Evolutionary conservation across 1,140 invertebrate genomes (phyloP), one percentile per base, ranked within the genome.

Genomic region (Bombus picipes): DNA sequence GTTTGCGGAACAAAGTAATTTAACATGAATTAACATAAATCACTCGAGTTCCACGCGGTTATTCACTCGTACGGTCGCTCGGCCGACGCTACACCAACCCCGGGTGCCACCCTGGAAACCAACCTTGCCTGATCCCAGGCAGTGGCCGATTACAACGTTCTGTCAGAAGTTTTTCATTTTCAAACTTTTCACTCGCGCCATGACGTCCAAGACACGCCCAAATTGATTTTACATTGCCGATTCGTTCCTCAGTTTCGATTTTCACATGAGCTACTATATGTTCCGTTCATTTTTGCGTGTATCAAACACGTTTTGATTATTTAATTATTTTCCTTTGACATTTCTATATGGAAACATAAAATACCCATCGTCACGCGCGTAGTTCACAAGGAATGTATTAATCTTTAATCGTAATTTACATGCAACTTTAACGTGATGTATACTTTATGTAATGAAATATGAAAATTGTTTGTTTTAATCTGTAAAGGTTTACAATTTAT

Each of bases 11-110:
- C 90, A 88, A 90, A 92, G 91, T 92, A 91, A 92, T 93, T 93
- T 93, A 93, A 92, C 90, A 87, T 86, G 88, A 93, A 92, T 93
- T 92, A 93, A 92, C 92, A 92, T 92, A 93, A 92, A 92, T 92
- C 92, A 92, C 87, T 87, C 82, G 81, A 88, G 88, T 83, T 91
- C 81, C 87, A 75, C 88, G 84, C 79, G 78, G 71, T 91, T 90
- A 86, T 82, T 90, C 87, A 81, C 84, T 86, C 81, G 80, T 75
- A 85, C 77, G 77, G 72, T 83, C 85, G 81, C 53, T 68, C 65
- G 73, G 71, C 71, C 87, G 70, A 68, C 86, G 71, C 53, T 81
- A 79, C 81, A 83, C 79, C 88, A 78, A 77, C 74, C 87, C 82
- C 57, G 72, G 37, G 68, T 80, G 34, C 79, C 76, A 85, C 81